Evolutionary conservation across 1,140 invertebrate genomes (phyloP).

Genomic region (Neotoxoptera formosana): DNA sequence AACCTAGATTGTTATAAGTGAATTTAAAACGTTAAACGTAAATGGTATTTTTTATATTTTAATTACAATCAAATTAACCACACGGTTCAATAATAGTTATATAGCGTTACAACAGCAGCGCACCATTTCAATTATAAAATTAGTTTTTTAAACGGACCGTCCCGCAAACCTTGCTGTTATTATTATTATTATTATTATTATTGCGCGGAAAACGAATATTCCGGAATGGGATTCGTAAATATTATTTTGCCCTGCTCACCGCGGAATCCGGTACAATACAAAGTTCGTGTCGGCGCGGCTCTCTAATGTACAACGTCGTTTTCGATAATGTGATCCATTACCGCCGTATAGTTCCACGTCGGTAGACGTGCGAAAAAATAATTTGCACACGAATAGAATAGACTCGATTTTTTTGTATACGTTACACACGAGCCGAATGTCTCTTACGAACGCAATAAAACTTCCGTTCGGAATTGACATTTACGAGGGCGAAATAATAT

Average conservation of each 20-base stretch:
- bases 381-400: background rate
- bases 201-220: background rate
- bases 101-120: background rate
- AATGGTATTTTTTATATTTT: background rate
- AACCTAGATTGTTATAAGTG: background rate
- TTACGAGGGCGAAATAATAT: background rate
- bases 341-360: background rate
- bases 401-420: background rate
- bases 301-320: constrained; percentile 24
- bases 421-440: constrained; percentile 5
- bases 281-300: background rate
- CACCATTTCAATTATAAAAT: background rate
- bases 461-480: background rate
- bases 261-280: background rate
- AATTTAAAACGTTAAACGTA: background rate
- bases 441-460: background rate
- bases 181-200: background rate
- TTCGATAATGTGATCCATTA: background rate
- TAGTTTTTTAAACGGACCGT: background rate
- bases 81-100: background rate
- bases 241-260: background rate
- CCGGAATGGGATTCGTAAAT: background rate
- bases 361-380: background rate
- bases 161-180: background rate
- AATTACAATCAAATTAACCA: background rate